Evolutionary conservation across 2,797 vertebrate species (phyloP).

Genomic region (Crypturellus tataupa): DNA sequence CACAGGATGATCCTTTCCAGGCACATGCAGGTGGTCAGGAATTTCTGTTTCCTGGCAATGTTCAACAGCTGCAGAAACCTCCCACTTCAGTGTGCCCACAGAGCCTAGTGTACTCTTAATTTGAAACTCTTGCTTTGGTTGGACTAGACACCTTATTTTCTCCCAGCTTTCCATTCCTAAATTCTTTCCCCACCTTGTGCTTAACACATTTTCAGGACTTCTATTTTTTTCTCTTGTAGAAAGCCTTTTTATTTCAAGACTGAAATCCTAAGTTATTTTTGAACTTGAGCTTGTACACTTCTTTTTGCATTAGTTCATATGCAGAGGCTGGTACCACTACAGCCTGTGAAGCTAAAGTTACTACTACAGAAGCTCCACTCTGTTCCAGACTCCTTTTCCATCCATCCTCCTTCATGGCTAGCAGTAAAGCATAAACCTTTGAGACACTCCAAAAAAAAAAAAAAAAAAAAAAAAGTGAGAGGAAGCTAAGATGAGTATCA

Average conservation of each 20-base stretch:
- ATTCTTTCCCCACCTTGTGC: not conserved
- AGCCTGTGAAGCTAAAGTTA: not conserved
- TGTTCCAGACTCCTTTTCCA: not conserved
- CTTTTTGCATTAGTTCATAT: not conserved
- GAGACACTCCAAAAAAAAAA: too few relatives aligned
- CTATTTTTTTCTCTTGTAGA: not conserved
- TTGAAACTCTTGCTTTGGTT: constrained; percentile 48
- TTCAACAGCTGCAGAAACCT: constrained; percentile 33
- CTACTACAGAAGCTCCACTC: not conserved
- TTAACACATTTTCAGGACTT: not conserved
- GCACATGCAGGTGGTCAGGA: constrained; percentile 52
- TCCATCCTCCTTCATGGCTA: not conserved
- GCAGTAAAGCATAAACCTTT: not conserved
- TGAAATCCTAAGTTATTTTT: not conserved
- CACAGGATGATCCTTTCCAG: constrained; percentile 26
- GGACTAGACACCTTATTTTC: constrained; percentile 10
- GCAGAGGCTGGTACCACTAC: not conserved
- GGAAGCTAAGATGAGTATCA: not conserved
- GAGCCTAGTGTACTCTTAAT: not conserved
- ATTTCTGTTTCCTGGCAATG: constrained; percentile 50
- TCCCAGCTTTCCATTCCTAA: constrained; percentile 14
- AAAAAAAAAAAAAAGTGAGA: too few relatives aligned
- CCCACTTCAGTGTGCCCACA: not conserved
- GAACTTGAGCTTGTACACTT: not conserved
- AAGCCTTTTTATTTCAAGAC: not conserved